Evolutionary conservation across 64 coral and sea anemone genomes (phyloP).

Genomic region (Pocillopora verrucosa): DNA sequence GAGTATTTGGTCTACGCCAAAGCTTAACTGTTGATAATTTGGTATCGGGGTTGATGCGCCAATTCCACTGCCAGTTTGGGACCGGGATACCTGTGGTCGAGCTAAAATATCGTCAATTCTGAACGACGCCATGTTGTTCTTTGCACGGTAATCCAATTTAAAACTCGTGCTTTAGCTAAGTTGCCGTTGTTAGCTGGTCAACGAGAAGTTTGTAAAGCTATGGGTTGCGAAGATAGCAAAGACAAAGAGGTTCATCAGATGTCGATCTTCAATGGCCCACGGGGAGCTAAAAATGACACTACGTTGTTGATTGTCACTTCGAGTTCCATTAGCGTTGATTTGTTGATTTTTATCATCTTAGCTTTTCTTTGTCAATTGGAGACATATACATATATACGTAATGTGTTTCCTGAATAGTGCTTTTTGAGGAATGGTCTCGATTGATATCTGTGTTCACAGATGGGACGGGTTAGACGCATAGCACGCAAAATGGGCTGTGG

Average conservation of each 20-base stretch:
- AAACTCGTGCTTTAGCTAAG: background rate
- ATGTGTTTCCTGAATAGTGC: slow-evolving; percentile 71
- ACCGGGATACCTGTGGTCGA: background rate
- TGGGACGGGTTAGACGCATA: slow-evolving; percentile 14
- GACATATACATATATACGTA: slow-evolving; percentile 86
- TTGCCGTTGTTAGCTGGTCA: slow-evolving; percentile 7
- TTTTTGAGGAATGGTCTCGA: slow-evolving; percentile 55
- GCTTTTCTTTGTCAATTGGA: slow-evolving; percentile 91
- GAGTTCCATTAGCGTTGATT: slow-evolving; percentile 88
- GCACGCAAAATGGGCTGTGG: background rate
- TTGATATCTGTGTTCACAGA: slow-evolving; percentile 49
- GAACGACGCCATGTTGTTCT: slow-evolving; percentile 41
- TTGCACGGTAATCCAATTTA: background rate
- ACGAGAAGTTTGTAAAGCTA: background rate
- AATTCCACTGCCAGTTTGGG: slow-evolving; percentile 17
- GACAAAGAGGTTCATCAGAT: slow-evolving; percentile 58
- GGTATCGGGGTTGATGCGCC: background rate
- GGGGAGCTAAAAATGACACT: slow-evolving; percentile 71
- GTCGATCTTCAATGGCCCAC: slow-evolving; percentile 51
- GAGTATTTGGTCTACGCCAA: slow-evolving; percentile 38
- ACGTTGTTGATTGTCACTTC: slow-evolving; percentile 83
- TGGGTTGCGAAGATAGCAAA: slow-evolving; percentile 3
- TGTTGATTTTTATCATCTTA: slow-evolving; percentile 95
- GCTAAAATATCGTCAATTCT: slow-evolving; percentile 47
- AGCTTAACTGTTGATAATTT: slow-evolving; percentile 43